phyloP scores from a whole-genome alignment of 1,140 invertebrate species.

The Steinernema feltiae region DNA sequence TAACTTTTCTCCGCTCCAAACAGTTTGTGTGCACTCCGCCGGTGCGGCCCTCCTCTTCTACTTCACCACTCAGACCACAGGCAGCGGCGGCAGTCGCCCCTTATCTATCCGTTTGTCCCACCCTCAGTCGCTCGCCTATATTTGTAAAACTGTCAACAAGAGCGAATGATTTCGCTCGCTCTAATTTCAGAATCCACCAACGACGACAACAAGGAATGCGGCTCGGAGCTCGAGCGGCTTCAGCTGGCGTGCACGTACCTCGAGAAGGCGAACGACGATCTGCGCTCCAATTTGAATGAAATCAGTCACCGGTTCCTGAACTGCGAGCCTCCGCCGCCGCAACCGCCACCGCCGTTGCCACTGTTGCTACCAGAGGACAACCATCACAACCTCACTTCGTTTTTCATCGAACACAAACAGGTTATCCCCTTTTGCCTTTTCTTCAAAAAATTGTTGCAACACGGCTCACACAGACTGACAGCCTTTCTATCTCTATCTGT shows the following conservation, averaged over 20 bases:
- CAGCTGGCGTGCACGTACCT: background rate
- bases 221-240: constrained; percentile 7
- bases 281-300: background rate
- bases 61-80: background rate
- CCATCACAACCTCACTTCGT: constrained; percentile 3
- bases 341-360: background rate
- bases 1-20: background rate
- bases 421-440: background rate
- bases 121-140: background rate
- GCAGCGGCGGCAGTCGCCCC: too few species aligned
- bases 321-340: background rate
- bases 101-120: background rate
- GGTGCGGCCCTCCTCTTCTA: background rate
- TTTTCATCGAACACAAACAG: constrained; percentile 12
- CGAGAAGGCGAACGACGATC: background rate
- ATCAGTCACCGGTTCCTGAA: background rate
- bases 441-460: background rate
- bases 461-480: background rate
- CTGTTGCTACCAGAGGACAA: background rate
- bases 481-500: too few species aligned
- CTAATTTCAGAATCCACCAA: background rate
- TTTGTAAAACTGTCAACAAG: background rate
- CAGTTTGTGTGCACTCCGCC: background rate
- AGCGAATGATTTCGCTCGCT: too few species aligned
- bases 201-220: background rate